Base-by-base conservation (phyloP, 2,888 invertebrate species). In the Himalopsyche japonica region DNA sequence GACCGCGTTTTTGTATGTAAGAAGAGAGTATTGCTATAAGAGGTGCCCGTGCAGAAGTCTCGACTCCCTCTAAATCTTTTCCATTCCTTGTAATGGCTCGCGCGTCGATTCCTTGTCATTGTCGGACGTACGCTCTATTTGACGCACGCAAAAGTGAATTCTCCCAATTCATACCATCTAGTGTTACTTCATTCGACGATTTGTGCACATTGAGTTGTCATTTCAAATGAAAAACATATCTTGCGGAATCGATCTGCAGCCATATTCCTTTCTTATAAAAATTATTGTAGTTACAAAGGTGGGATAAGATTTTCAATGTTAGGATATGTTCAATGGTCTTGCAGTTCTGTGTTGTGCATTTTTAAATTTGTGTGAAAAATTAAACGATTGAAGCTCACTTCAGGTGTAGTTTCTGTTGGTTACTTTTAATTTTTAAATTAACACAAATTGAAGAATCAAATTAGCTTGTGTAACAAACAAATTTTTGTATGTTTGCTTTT, bases 41-140 rank as follows among this genome's bases (percentile, higher is more conserved):
- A 85, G 82, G 82, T 80, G 82, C 81, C 86, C 84, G 79, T 86
- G 84, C 87, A 86, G 87, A 86, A 87, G 87, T 87, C 87, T 87
- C 87, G 83, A 83, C 83, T 85, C 86, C 87, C 87, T 85, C 83
- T 18, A 48, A 83, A 84, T 84, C 87, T 82, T 48, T 82, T 86
- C 87, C 87, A 86, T 86, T 87, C 87, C 87, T 87, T 77, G 81
- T 81, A 43, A 30, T 84, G 84, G 70, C 79, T 70, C 20, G 20
- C 30, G 8, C 24, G 30, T 57, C 34, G 34, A 49, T 47, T 79
- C 79, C 3, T 79, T 27, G 24, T 48, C 24, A 70, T 10, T 30
- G 27, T 27, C 10, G 27, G 15, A 43, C 15, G 15, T 43, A 7
- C 43, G 12, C 10, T 7, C 10, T 2, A 43, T 15, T 43, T 43